A percentile compares a stretch with the other conserved stretches of the same genome.
Evolutionary conservation across 1,140 invertebrate species (phyloP).

Genomic region (Drosophila malerkotliana): DNA sequence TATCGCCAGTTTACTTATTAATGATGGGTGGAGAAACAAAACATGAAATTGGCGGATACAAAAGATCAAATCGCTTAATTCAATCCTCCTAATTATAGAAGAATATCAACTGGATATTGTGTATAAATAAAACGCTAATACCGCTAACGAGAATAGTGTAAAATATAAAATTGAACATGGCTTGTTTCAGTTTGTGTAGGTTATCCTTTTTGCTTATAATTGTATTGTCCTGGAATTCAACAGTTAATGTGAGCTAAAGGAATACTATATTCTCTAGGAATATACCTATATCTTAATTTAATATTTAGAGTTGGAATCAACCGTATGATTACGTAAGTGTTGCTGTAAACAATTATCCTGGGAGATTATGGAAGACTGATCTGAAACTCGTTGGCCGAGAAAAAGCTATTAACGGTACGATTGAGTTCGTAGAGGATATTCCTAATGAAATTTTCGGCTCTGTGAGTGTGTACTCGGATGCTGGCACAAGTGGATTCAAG

Average conservation of each 20-base stretch:
- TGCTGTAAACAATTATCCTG: constrained; percentile 15
- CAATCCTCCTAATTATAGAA: background rate
- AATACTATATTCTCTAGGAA: background rate
- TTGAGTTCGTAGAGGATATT: constrained; percentile 24
- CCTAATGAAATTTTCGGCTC: constrained; percentile 9
- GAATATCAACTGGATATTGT: background rate
- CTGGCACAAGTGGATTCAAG: constrained; percentile 34
- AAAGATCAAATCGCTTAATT: background rate
- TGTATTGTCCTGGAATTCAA: background rate
- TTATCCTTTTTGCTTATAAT: too few relatives aligned
- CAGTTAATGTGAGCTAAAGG: background rate
- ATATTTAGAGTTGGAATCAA: background rate
- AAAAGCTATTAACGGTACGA: constrained; percentile 37
- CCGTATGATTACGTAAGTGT: background rate
- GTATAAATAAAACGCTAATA: background rate
- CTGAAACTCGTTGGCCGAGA: constrained; percentile 33
- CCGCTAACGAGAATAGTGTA: background rate
- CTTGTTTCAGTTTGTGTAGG: too few relatives aligned
- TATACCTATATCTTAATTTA: background rate
- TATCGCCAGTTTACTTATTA: background rate
- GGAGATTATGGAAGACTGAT: constrained; percentile 1
- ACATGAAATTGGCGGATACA: background rate
- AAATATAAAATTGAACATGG: background rate
- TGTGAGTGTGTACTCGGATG: constrained; percentile 30
- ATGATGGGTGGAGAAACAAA: background rate